Base-by-base conservation (phyloP, 1,140 invertebrate species). In the Papilio machaon region DNA sequence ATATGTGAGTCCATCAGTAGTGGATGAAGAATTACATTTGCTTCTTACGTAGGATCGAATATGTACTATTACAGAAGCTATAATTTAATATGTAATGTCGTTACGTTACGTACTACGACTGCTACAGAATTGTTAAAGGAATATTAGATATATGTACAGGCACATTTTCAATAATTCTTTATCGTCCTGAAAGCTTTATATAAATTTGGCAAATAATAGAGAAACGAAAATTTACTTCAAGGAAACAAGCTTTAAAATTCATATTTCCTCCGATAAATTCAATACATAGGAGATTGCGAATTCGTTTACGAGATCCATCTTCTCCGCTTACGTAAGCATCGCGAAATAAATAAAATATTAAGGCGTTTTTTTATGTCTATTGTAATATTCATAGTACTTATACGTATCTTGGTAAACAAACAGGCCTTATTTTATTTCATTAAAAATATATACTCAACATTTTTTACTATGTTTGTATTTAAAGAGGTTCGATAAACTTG, bases 211-310 rank as follows among this genome's bases (percentile, higher is more conserved):
- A 64, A 64, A 64, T 64, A 64, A 30, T 23, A 35, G 2, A 64
- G 0, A 0, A 64, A 64, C 60, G 60, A 64, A 64, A 10, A 64
- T 64, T 64, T 64, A 64, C 23, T 64, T 6, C 15, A 4, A 64
- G 60, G 60, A 64, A 64, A 64, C 60, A 35, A 64, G 60, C 23
- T 64, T 64, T 64, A 64, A 64, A 64, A 64, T 64, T 64, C 60
- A 64, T 64, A 64, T 64, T 64, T 64, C 60, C 60, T 64, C 60
- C 23, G 60, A 64, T 64, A 64, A 64, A 64, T 64, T 64, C 60
- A 64, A 64, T 64, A 64, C 23, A 30, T 64, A 64, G 60, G 7
- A 64, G 19, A 64, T 64, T 64, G 60, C 19, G 60, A 64, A 64
- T 30, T 30, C 60, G 60, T 64, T 64, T 30, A 30, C 60, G 23